Base-by-base conservation (phyloP, 35 echinoderm and acorn worm species). In the Eucidaris tribuloides region DNA sequence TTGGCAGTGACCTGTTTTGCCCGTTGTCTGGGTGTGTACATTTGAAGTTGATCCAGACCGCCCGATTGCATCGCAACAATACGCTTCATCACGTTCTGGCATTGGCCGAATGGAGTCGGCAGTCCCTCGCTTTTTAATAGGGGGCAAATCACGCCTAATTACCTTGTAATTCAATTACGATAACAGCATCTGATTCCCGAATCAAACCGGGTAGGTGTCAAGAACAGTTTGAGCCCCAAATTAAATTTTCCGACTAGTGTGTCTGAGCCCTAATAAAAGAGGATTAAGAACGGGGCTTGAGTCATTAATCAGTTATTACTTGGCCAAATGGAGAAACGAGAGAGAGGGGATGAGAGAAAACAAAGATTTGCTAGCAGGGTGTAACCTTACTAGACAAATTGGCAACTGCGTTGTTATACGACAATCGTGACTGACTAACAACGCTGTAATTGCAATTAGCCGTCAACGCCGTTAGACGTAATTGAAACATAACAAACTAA, bases 91-190 rank as follows among this genome's bases (percentile, higher is more conserved):
- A n/a, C n/a, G n/a, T n/a, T n/a, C n/a, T n/a, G n/a, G n/a, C n/a
- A n/a, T n/a, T n/a, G n/a, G n/a, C n/a, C n/a, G n/a, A n/a, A n/a
- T n/a, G n/a, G n/a, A n/a, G n/a, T n/a, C n/a, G n/a, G n/a, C 68
- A 44, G 68, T 74, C 41, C n/a, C 68, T 52, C 44, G 68, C 44
- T 40, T 42, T 36, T 44, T 41, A 74, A 74, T 74, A 40, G 68
- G 68, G 28, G 35, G 44, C 68, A 74, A 74, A 74, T 74, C 68
- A 74, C 41, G 38, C 68, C 68, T 74, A 74, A 74, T 74, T 74
- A 74, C 35, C 68, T 9, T 40, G 24, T 74, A 74, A 74, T 74
- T 74, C 68, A 74, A 74, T 74, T 41, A 74, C 35, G 68, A 74
- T 42, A 36, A 40, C 28, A 9, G 36, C 68, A 74, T 74, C 68